Conservation (phyloP, 2,113 vertebrate species). For the Callipepla squamata region DNA sequence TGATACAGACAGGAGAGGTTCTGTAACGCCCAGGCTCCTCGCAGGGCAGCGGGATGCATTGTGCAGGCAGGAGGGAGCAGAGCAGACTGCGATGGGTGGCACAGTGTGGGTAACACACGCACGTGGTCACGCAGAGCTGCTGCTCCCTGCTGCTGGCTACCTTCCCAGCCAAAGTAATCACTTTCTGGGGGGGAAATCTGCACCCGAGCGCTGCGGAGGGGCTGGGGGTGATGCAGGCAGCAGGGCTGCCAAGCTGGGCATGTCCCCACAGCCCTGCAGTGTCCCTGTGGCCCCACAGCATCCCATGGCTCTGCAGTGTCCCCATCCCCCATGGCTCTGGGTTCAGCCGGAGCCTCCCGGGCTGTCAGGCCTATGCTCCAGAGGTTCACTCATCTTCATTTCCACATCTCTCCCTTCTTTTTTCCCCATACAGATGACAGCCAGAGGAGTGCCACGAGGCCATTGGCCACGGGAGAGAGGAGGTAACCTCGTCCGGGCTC, state of each 20-base stretch:
- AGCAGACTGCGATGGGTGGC: neutral
- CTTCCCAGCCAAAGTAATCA: neutral
- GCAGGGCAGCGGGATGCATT: neutral
- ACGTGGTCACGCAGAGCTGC: neutral
- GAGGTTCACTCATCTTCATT: neutral
- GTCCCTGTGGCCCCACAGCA: neutral
- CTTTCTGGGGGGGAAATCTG: neutral
- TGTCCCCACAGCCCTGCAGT: too few species aligned
- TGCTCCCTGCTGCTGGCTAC: neutral
- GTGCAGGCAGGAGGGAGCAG: neutral
- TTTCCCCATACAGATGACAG: neutral
- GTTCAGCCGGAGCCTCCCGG: neutral
- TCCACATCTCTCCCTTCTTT: neutral
- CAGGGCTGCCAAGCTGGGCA: neutral
- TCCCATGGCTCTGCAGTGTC: too few species aligned
- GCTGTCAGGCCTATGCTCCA: neutral
- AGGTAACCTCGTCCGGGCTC: constrained; percentile 40
- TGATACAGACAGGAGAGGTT: neutral
- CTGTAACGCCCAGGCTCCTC: too few species aligned
- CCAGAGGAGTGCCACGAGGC: neutral
- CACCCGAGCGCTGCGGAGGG: neutral
- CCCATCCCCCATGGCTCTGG: too few species aligned
- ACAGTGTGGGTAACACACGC: neutral
- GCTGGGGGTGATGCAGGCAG: neutral
- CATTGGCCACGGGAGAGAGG: neutral